Percentiles rank a stretch among this genome's conserved stretches.
These are phyloP conservation scores for Archips crataeganus DNA, from an alignment of 2,888 invertebrate species.

Conservation along the genomic window DNA sequence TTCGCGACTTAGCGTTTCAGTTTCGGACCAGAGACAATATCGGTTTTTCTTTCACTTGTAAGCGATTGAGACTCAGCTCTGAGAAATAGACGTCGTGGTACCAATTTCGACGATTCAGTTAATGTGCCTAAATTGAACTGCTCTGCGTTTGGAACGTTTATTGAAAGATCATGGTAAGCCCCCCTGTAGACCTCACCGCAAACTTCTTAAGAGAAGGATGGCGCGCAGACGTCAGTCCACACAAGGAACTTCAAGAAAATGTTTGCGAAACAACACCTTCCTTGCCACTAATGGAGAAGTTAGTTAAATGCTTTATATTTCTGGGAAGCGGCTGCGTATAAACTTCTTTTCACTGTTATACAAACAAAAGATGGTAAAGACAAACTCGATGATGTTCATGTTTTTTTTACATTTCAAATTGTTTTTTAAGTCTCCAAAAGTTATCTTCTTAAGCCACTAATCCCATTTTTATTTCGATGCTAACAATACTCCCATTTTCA, in stretches of 20 bases:
- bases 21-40: too few relatives aligned
- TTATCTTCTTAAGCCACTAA: background rate
- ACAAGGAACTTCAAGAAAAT: slow-evolving; percentile 17
- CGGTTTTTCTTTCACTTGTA: too few relatives aligned
- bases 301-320: background rate
- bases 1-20: too few relatives aligned
- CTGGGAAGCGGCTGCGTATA: background rate
- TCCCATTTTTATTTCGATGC: background rate
- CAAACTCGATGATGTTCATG: background rate
- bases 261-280: slow-evolving; percentile 6
- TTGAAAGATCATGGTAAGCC: too few relatives aligned
- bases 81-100: too few relatives aligned
- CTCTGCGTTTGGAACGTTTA: too few relatives aligned
- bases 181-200: background rate
- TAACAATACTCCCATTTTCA: background rate
- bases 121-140: too few relatives aligned
- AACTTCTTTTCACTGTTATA: background rate
- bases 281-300: slow-evolving; percentile 18
- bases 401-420: background rate
- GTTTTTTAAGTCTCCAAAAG: background rate
- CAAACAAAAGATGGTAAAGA: background rate
- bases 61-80: too few relatives aligned
- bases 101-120: too few relatives aligned
- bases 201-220: background rate
- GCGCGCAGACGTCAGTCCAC: background rate